phyloP scores from a whole-genome alignment of 2,888 invertebrate species.

The Chironomus riparius region DNA sequence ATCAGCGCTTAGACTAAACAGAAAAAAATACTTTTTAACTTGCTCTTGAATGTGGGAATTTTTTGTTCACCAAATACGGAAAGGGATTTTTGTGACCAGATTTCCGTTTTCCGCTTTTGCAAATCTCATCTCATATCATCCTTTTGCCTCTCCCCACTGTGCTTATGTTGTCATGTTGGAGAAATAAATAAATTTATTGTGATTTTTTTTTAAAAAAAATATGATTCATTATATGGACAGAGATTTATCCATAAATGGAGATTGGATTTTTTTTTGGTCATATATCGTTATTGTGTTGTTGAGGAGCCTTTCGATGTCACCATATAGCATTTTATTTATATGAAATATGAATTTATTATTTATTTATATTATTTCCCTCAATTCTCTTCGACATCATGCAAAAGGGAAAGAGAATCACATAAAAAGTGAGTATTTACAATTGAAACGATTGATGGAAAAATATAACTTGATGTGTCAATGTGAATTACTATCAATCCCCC shows the following conservation, averaged over 20 bases:
- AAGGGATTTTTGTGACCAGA: constrained; percentile 17
- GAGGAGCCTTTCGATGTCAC: not conserved
- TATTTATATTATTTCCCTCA: not conserved
- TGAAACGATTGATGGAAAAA: no score
- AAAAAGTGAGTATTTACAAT: no score
- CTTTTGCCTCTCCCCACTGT: not conserved
- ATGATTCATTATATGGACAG: not conserved
- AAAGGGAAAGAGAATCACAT: no score
- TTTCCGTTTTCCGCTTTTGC: not conserved
- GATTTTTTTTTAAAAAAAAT: not conserved
- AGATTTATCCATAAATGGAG: not conserved
- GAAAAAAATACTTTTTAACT: not conserved
- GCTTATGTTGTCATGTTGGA: not conserved
- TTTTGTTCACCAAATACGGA: not conserved
- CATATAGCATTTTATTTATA: not conserved
- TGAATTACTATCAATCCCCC: no score
- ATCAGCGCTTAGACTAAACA: not conserved
- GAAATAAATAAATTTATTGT: not conserved
- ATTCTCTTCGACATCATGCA: no score
- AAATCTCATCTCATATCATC: not conserved
- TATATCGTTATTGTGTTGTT: not conserved
- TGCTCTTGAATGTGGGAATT: not conserved
- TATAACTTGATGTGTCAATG: no score
- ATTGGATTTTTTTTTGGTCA: not conserved
- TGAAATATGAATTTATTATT: constrained; percentile 17